phyloP scores from a whole-genome alignment of 2,113 vertebrate species.

The Mustelus asterias region DNA sequence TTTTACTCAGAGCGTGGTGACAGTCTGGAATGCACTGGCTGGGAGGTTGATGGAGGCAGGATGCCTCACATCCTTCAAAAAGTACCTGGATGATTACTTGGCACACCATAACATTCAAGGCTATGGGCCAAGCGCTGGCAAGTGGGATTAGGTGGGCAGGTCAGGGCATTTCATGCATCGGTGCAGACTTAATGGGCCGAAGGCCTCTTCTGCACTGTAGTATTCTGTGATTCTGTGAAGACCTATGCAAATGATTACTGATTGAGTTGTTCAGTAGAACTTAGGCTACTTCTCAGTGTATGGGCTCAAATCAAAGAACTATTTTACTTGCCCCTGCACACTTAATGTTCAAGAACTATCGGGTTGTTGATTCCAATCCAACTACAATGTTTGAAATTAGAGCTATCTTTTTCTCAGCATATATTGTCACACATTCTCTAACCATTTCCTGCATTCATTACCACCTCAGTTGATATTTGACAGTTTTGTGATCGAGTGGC shows the following conservation, averaged over 20 bases:
- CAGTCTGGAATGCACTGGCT: too few relatives aligned
- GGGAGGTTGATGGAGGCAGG: too few relatives aligned
- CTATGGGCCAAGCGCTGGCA: too few relatives aligned
- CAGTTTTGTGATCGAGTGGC: neutral
- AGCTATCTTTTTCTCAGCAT: neutral
- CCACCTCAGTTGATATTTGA: neutral
- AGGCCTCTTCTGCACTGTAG: too few relatives aligned
- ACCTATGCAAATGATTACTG: neutral
- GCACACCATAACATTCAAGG: too few relatives aligned
- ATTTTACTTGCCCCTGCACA: neutral
- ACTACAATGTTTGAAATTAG: neutral
- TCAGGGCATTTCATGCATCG: too few relatives aligned
- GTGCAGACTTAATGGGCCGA: too few relatives aligned
- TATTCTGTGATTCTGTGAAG: neutral
- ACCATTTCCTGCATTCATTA: conserved; percentile 10
- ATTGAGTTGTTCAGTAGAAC: neutral
- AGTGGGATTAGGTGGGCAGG: too few relatives aligned
- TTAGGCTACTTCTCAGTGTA: neutral
- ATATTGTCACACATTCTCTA: neutral
- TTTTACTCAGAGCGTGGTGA: too few relatives aligned
- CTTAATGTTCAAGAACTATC: neutral
- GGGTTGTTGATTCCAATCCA: neutral
- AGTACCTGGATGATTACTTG: too few relatives aligned
- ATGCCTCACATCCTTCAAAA: too few relatives aligned
- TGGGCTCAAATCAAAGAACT: neutral